These are phyloP conservation scores for Tricholauxania praeusta DNA, from an alignment of 2,888 invertebrate genomes.

Conservation along the genomic window DNA sequence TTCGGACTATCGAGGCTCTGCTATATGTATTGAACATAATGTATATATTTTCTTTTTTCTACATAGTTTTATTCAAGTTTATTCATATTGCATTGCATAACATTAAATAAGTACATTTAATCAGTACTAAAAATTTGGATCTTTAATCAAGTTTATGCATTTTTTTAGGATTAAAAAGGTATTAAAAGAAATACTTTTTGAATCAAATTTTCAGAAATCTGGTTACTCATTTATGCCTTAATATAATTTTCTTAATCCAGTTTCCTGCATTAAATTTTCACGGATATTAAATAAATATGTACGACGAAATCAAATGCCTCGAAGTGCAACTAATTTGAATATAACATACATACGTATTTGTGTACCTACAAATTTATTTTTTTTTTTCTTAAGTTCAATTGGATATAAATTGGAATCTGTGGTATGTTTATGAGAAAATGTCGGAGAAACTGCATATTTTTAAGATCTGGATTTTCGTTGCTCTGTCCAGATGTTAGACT, in stretches of 20 bases:
- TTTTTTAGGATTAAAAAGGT: no score
- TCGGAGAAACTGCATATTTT: not conserved
- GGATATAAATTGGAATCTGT: not conserved
- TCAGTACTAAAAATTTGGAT: not conserved
- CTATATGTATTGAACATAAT: no score
- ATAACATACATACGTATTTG: not conserved
- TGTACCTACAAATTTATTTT: not conserved
- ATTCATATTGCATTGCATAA: no score
- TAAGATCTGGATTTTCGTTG: not conserved
- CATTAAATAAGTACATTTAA: not conserved
- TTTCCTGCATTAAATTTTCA: slow-evolving; percentile 33
- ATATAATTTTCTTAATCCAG: not conserved
- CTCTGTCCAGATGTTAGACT: slow-evolving; percentile 45
- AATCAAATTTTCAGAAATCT: no score
- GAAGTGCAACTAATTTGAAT: not conserved
- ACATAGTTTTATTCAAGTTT: no score
- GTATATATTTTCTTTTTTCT: no score
- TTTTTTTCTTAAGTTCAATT: not conserved
- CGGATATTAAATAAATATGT: slow-evolving; percentile 26
- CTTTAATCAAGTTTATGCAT: no score
- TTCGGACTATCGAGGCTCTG: no score
- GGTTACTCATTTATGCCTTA: no score
- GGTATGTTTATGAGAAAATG: slow-evolving; percentile 17
- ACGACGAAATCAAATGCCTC: not conserved
- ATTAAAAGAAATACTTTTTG: no score